Evolutionary conservation across 1,140 invertebrate genomes (phyloP).

Genomic region (Hormaphis cornu): DNA sequence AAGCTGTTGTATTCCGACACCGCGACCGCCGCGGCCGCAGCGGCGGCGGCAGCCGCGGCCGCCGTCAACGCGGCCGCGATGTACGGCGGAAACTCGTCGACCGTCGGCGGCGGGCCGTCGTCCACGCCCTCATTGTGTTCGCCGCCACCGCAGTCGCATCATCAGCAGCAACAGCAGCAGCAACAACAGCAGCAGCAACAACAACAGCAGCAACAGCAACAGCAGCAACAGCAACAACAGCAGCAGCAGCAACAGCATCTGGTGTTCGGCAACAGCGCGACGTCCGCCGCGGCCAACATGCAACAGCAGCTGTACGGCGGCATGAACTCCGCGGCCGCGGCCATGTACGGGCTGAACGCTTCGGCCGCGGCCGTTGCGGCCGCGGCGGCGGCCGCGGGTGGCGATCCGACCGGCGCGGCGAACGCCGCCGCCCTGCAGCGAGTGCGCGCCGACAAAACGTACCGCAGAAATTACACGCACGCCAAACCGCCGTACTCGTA

Average conservation of each 20-base stretch:
- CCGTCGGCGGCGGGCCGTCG: constrained; percentile 42
- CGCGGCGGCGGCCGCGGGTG: constrained; percentile 44
- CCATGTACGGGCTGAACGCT: constrained; percentile 48
- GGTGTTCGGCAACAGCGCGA: constrained; percentile 43
- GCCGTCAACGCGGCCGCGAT: constrained; percentile 41
- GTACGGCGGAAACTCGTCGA: constrained; percentile 41
- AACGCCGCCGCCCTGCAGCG: constrained; percentile 53
- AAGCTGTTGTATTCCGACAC: constrained; percentile 48
- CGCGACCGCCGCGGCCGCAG: constrained; percentile 43
- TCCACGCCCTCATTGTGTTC: constrained; percentile 41
- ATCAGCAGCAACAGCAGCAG: constrained; percentile 49
- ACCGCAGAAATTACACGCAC: constrained; percentile 89
- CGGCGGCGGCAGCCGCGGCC: constrained; percentile 44
- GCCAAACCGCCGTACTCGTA: constrained; percentile 98
- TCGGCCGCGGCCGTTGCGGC: constrained; percentile 42
- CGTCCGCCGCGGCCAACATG: constrained; percentile 34
- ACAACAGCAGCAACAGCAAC: constrained; percentile 55
- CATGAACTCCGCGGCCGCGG: constrained; percentile 53
- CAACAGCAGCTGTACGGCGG: constrained; percentile 50
- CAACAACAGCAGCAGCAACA: constrained; percentile 56
- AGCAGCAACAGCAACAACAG: constrained; percentile 45
- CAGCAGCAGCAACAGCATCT: constrained; percentile 51
- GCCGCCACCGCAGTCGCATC: constrained; percentile 50
- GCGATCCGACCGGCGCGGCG: constrained; percentile 56
- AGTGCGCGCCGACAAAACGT: constrained; percentile 74